Evolutionary conservation across 2,888 invertebrate species (phyloP).

Genomic region (Trisateles emortualis): DNA sequence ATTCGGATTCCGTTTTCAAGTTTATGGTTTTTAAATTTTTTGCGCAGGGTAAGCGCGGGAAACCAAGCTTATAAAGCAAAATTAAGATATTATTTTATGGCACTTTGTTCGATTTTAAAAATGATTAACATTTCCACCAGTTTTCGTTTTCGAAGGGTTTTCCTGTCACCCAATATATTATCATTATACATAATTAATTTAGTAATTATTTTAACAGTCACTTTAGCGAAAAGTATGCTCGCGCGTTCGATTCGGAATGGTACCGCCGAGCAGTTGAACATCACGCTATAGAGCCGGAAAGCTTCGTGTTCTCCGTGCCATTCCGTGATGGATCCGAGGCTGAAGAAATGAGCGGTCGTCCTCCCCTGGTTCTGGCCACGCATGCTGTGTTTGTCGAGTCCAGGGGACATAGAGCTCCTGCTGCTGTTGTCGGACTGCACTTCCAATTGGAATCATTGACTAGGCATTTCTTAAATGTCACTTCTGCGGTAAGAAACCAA

Average conservation of each 20-base stretch:
- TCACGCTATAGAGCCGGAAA: constrained; percentile 94
- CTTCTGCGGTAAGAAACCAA: constrained; percentile 90
- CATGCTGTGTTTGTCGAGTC: constrained; percentile 96
- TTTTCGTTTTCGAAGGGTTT: too few relatives aligned
- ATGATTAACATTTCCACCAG: too few relatives aligned
- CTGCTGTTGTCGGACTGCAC: constrained; percentile 96
- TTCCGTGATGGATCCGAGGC: constrained; percentile 88
- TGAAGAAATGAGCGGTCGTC: constrained; percentile 86
- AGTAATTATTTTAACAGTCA: constrained; percentile 86
- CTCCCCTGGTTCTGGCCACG: constrained; percentile 94
- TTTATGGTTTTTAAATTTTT: too few relatives aligned
- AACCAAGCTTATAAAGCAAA: too few relatives aligned
- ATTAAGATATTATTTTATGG: too few relatives aligned
- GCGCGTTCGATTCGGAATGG: constrained; percentile 96
- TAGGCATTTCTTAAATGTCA: constrained; percentile 95
- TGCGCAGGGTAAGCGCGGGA: too few relatives aligned
- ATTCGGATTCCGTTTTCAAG: too few relatives aligned
- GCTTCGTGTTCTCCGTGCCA: constrained; percentile 96
- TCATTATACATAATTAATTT: too few relatives aligned
- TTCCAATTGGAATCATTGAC: constrained; percentile 94
- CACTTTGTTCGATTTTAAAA: too few relatives aligned
- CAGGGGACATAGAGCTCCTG: constrained; percentile 94
- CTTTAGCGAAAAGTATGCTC: constrained; percentile 92
- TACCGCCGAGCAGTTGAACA: constrained; percentile 97
- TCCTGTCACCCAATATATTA: too few relatives aligned